These are phyloP conservation scores for Electrona antarctica DNA, from an alignment of 2,113 vertebrate genomes.

Conservation along the genomic window DNA sequence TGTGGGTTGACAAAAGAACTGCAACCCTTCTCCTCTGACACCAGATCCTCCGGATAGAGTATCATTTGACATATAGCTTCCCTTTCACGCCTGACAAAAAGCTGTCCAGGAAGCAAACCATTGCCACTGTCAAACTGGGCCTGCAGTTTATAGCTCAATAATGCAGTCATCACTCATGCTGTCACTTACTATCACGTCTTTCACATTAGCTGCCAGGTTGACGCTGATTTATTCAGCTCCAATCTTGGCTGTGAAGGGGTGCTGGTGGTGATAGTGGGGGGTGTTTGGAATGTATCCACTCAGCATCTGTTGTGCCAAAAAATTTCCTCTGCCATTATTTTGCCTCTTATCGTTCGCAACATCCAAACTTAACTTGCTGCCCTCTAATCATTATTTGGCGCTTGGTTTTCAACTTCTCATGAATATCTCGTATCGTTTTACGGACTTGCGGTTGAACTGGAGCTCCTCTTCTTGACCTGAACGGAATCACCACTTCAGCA, in stretches of 20 bases:
- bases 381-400: not conserved
- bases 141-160: slow-evolving; percentile 74
- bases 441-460: not conserved
- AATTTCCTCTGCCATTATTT: slow-evolving; percentile 22
- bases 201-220: slow-evolving; percentile 53
- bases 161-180: slow-evolving; percentile 72
- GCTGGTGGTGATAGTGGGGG: no score
- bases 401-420: slow-evolving; percentile 7
- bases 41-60: no score
- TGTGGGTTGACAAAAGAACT: no score
- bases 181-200: slow-evolving; percentile 65
- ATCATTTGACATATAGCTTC: slow-evolving; percentile 43
- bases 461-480: slow-evolving; percentile 28
- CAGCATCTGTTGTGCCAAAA: slow-evolving; percentile 52
- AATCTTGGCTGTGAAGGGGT: slow-evolving; percentile 13
- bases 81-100: slow-evolving; percentile 52
- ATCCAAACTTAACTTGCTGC: slow-evolving; percentile 19
- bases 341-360: slow-evolving; percentile 5
- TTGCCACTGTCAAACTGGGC: slow-evolving; percentile 60
- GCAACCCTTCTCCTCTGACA: no score
- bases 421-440: slow-evolving; percentile 5
- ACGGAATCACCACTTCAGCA: slow-evolving; percentile 41
- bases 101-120: slow-evolving; percentile 58
- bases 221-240: slow-evolving; percentile 68
- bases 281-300: slow-evolving; percentile 34